Evolutionary conservation across 1,140 invertebrate species (phyloP), one percentile per base, ranked within the genome.

Genomic region (Druon quercuslanigerum): DNA sequence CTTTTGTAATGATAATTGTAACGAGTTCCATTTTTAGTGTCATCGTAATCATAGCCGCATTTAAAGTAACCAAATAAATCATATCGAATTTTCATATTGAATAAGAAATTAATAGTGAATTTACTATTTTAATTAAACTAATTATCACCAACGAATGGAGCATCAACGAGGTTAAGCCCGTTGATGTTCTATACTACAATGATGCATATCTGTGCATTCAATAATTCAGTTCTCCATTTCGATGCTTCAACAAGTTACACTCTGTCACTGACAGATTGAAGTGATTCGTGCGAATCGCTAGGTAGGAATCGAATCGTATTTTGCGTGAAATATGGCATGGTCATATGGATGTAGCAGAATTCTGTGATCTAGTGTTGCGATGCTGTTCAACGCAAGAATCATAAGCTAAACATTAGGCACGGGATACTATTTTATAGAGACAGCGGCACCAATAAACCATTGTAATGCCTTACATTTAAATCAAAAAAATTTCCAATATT

Each of bases 301-400:
- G 60, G 33, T 66, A 12, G 60, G 25, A 40, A 66, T 33, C 40
- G 60, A 66, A 66, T 66, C 14, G 60, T n/a, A 66, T 66, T 66
- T 66, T 66, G 60, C 25, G 60, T 66, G 60, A 66, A 66, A 66
- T 66, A 66, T 66, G 25, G 60, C 60, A 66, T 66, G 25, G n/a
- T 66, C 25, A 40, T 33, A 40, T 33, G 60, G 5, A 66, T n/a
- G 40, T 40, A 66, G 33, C 60, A 66, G 40, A 66, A 66, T 66
- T 66, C 9, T 66, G 60, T 33, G 40, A 33, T 66, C 60, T 66
- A 66, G 25, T n/a, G 16, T 66, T 66, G 1, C 14, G 60, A n/a
- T 66, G 13, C 60, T n/a, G 60, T 40, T 66, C 60, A 66, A 66
- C 46, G 60, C 25, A n/a, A 25, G 2, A 33, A 33, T n/a, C 14